Conservation (phyloP, 2,113 vertebrate genomes). For the Oryzias melastigma region DNA sequence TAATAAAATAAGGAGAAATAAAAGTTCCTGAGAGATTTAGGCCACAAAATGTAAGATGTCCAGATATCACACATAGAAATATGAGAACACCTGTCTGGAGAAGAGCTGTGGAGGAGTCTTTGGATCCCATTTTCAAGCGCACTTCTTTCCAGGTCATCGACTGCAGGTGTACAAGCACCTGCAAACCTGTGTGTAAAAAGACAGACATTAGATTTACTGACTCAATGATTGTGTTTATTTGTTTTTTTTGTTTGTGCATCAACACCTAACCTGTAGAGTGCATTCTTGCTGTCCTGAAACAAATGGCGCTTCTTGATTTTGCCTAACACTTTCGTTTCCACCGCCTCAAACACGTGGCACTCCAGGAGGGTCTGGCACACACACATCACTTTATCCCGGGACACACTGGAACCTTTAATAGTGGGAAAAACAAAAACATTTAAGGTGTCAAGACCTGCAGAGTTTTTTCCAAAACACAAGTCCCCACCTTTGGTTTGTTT, state of each 20-base stretch:
- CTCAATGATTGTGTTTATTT: not conserved
- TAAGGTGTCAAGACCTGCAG: not conserved
- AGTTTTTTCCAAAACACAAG: conserved; percentile 10
- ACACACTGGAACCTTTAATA: conserved; percentile 62
- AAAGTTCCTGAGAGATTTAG: no score
- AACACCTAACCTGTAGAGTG: conserved; percentile 83
- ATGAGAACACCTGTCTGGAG: conserved; percentile 42
- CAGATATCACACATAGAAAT: no score
- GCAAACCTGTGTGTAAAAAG: conserved; percentile 74
- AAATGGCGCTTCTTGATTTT: conserved; percentile 80
- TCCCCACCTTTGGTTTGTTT: conserved; percentile 72
- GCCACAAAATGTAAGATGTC: no score
- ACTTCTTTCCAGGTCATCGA: conserved; percentile 69
- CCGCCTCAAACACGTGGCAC: conserved; percentile 86
- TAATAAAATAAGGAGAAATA: no score
- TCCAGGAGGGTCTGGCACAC: conserved; percentile 93
- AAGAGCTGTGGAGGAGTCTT: conserved; percentile 33
- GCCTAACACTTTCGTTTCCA: conserved; percentile 83
- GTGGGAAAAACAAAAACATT: not conserved
- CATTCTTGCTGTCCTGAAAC: conserved; percentile 89
- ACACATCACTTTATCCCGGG: conserved; percentile 82
- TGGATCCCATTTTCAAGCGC: conserved; percentile 70
- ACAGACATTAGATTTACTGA: no score
- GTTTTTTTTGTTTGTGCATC: not conserved
- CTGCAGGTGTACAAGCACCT: conserved; percentile 47